phyloP scores from a whole-genome alignment of 2,888 invertebrate species.

The Eulithis testata region DNA sequence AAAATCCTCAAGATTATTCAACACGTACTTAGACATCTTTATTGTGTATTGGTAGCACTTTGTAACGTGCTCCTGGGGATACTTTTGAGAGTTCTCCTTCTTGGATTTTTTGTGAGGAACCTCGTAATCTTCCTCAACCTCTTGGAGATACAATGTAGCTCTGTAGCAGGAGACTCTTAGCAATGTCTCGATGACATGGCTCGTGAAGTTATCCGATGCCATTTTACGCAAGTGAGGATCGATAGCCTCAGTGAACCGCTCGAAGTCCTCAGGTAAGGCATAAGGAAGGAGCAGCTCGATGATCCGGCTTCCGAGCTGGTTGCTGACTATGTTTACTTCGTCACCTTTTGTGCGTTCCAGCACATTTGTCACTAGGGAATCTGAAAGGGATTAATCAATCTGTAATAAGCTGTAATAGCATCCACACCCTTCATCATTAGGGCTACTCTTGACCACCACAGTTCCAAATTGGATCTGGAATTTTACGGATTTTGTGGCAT shows the following conservation, averaged over 20 bases:
- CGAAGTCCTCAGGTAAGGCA: conserved; percentile 85
- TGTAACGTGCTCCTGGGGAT: conserved; percentile 75
- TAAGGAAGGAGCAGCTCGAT: conserved; percentile 90
- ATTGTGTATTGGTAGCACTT: conserved; percentile 87
- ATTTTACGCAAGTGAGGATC: conserved; percentile 87
- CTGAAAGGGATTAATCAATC: conserved; percentile 57
- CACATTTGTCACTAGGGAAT: conserved; percentile 89
- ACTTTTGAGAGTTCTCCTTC: conserved; percentile 60
- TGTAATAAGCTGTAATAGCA: too few species aligned
- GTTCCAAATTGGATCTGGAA: too few species aligned
- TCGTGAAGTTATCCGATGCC: conserved; percentile 90
- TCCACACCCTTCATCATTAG: too few species aligned
- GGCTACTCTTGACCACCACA: too few species aligned
- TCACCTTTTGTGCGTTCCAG: conserved; percentile 88
- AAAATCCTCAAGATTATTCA: conserved; percentile 94
- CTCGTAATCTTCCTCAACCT: conserved; percentile 40
- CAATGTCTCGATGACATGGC: conserved; percentile 91
- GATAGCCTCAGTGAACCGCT: conserved; percentile 86
- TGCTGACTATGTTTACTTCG: conserved; percentile 89
- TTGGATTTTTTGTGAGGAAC: conserved; percentile 61
- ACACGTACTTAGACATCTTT: conserved; percentile 89
- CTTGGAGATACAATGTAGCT: conserved; percentile 72
- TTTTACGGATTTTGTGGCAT: too few species aligned
- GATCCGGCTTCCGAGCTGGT: conserved; percentile 92
- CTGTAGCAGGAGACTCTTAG: conserved; percentile 82